Evolutionary conservation across 2,888 invertebrate species (phyloP).

Genomic region (Hirtodrosophila cameraria): DNA sequence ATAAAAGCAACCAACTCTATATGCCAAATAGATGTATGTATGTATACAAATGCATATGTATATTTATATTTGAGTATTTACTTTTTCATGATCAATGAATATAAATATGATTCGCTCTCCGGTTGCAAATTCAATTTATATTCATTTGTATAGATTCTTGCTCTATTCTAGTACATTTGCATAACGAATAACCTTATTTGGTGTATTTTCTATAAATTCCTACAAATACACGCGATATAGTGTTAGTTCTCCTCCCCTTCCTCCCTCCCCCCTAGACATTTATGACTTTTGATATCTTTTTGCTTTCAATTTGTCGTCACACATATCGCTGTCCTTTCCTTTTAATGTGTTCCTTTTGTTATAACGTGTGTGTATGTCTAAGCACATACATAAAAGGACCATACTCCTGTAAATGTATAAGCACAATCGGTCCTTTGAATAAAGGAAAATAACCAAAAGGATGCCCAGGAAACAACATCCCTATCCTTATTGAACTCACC

Average conservation of each 20-base stretch:
- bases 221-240: background rate
- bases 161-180: slow-evolving; percentile 70
- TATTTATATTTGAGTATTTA: background rate
- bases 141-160: slow-evolving; percentile 74
- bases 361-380: background rate
- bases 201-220: slow-evolving; percentile 16
- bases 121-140: slow-evolving; percentile 79
- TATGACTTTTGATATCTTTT: slow-evolving; percentile 61
- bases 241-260: too few relatives aligned
- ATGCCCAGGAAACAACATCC: slow-evolving; percentile 17
- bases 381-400: background rate
- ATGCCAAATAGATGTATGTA: too few relatives aligned
- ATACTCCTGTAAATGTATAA: background rate
- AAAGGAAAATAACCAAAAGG: slow-evolving; percentile 19
- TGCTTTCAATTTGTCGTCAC: slow-evolving; percentile 70
- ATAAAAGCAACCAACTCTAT: background rate
- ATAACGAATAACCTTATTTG: slow-evolving; percentile 44
- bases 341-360: slow-evolving; percentile 8
- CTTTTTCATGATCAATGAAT: slow-evolving; percentile 74
- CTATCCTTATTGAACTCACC: slow-evolving; percentile 20
- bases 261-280: slow-evolving; percentile 37
- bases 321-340: slow-evolving; percentile 1
- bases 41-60: background rate
- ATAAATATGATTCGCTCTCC: slow-evolving; percentile 73
- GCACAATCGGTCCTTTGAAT: slow-evolving; percentile 8